Percentiles rank a stretch among this genome's conserved stretches.
phyloP scores from a whole-genome alignment of 1,140 invertebrate species.

The Lithobius niger region DNA sequence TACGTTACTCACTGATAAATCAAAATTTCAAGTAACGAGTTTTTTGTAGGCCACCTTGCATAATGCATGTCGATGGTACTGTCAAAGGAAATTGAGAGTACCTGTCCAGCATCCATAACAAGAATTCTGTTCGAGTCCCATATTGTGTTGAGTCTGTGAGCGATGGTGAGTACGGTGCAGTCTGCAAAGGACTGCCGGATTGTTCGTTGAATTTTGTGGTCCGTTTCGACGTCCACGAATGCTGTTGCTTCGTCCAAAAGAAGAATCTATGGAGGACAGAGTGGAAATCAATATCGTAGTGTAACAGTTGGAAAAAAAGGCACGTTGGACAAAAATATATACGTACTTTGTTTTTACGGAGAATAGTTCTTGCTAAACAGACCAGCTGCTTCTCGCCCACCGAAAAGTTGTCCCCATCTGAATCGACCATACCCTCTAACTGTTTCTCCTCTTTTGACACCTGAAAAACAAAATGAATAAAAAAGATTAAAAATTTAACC shows the following conservation, averaged over 20 bases:
- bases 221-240: slow-evolving; percentile 42
- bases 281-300: background rate
- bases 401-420: slow-evolving; percentile 37
- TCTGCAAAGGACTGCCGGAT: slow-evolving; percentile 50
- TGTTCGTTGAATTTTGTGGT: slow-evolving; percentile 47
- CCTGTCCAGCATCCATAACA: slow-evolving; percentile 44
- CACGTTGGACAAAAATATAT: slow-evolving; percentile 14
- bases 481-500: background rate
- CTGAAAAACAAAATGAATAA: background rate
- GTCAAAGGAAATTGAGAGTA: slow-evolving; percentile 15
- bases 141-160: slow-evolving; percentile 44
- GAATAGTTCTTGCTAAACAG: slow-evolving; percentile 31
- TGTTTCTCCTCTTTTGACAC: background rate
- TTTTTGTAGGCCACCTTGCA: background rate
- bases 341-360: slow-evolving; percentile 36
- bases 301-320: background rate
- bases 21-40: background rate
- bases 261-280: slow-evolving; percentile 27
- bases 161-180: slow-evolving; percentile 76
- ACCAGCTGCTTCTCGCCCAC: slow-evolving; percentile 39
- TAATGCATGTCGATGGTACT: no score
- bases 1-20: background rate
- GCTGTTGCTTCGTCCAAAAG: slow-evolving; percentile 44
- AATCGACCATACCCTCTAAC: slow-evolving; percentile 20
- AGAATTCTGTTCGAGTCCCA: slow-evolving; percentile 38